Evolutionary conservation across 2,797 vertebrate species (phyloP), one percentile per base, ranked within the genome.

Genomic region (Sebastes hopkinsi): DNA sequence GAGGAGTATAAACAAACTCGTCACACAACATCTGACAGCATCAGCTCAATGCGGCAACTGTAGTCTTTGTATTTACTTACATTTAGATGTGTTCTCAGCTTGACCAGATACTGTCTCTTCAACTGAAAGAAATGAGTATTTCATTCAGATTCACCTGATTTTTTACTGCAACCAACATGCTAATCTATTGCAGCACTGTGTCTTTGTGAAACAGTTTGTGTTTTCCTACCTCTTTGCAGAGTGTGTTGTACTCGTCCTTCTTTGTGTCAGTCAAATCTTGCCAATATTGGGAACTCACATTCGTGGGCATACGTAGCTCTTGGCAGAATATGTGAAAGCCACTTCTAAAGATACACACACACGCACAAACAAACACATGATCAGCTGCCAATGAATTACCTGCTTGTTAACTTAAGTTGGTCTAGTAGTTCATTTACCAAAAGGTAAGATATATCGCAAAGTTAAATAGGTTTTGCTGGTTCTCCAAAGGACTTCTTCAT

Each of bases 251-350:
- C 1, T 69, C 1, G 0, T 8, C 0, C 82, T 4, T 88, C 59
- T 91, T 4, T 0, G 0, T 2, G 6, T 62, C 9, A 32, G 60
- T 66, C 82, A 94, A 22, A 1, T 32, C 4, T 64, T 9, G 65
- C 94, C 93, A 95, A 1, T 30, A 32, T 8, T 75, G 25, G 11
- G 32, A 65, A 77, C 59, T 84, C 1, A 36, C 1, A 0, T 0
- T 4, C 1, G 77, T 1, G 8, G 23, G 50, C 0, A 0, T 1
- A 32, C 3, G 0, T 7, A 83, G 72, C 20, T 93, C 90, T 61
- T 76, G 80, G 79, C 83, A 84, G 66, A 93, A 94, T 0, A 94
- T 32, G n/a, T 0, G 1, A n/a, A 85, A 89, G 13, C 86, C 81
- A 61, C 22, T 87, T 1, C 93, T 94, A 59, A 27, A 82, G n/a